phyloP scores from a whole-genome alignment of 1,140 invertebrate species.

The Bombus breviceps region DNA sequence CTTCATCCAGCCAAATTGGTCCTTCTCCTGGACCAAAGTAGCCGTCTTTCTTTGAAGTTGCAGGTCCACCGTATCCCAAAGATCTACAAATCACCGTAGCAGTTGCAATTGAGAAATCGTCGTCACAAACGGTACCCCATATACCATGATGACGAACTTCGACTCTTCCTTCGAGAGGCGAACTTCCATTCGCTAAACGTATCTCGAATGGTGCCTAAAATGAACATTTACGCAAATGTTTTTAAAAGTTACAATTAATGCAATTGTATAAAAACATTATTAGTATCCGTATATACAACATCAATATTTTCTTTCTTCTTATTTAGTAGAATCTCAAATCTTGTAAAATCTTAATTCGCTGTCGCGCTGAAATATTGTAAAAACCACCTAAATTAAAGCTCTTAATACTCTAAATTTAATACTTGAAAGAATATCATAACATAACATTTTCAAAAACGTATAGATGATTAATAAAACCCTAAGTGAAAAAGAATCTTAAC shows the following conservation, averaged over 20 bases:
- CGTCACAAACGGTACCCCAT: constrained; percentile 92
- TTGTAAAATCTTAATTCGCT: too few relatives aligned
- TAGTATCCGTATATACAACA: too few relatives aligned
- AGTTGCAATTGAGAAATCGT: constrained; percentile 87
- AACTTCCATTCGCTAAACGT: constrained; percentile 85
- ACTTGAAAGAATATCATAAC: too few relatives aligned
- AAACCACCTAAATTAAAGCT: too few relatives aligned
- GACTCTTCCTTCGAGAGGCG: constrained; percentile 85
- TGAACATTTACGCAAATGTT: background rate
- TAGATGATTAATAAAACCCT: background rate
- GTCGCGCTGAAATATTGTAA: too few relatives aligned
- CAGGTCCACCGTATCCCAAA: constrained; percentile 85
- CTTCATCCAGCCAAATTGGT: constrained; percentile 89
- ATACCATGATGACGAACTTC: constrained; percentile 88
- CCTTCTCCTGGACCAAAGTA: constrained; percentile 83
- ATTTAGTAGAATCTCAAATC: too few relatives aligned
- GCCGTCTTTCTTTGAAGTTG: constrained; percentile 82
- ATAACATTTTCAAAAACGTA: background rate
- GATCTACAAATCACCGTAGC: constrained; percentile 87
- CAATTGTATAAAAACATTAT: too few relatives aligned
- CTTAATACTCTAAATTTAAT: too few relatives aligned
- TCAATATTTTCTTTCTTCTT: too few relatives aligned
- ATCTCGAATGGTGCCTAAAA: constrained; percentile 84
- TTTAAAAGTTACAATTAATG: too few relatives aligned
- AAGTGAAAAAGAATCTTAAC: background rate